Base-by-base conservation (phyloP, 2,797 vertebrate genomes). In the Acanthis flammea region DNA sequence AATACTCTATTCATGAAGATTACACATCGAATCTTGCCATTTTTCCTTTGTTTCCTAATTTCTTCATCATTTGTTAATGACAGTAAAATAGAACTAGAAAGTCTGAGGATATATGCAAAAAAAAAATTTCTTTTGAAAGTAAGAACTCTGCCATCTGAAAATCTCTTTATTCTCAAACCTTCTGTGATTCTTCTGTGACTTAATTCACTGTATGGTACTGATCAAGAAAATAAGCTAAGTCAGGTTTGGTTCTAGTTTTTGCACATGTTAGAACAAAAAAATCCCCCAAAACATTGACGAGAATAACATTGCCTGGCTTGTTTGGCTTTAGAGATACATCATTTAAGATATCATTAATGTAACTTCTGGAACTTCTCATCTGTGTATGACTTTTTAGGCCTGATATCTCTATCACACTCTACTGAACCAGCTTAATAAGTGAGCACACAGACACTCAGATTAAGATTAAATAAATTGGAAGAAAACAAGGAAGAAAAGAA, bases 1-100 rank as follows among this genome's bases (percentile, higher is more conserved):
- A 6, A 74, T 77, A 71, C 14, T 21, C 30, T 77, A 50, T 62
- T 88, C 28, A 62, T 66, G 42, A 86, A 51, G 77, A 63, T 47
- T 86, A 35, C 28, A 54, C 0, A 0, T 80, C 72, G 17, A 70
- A 51, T 78, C 58, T 80, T 74, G 30, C 37, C 45, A 7, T 50
- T 45, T 77, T 86, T 54, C 42, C 72, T 95, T 91, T 86, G 28
- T 88, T 84, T 86, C 27, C 66, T 57, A 75, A 75, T 81, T 93
- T 45, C 37, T 33, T 88, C 47, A 70, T 75, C 7, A 44, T 83
- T 84, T 72, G 19, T 60, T 70, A 93, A 72, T 39, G 28, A 55
- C 17, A 81, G n/a, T 54, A 75, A 86, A 92, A 78, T 12, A 88
- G n/a, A 91, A 62, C 18, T 80, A 77, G 50, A 82, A 88, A 48